Evolutionary conservation across 2,797 vertebrate species (phyloP), one percentile per base, ranked within the genome.

Genomic region (Macropodus opercularis): DNA sequence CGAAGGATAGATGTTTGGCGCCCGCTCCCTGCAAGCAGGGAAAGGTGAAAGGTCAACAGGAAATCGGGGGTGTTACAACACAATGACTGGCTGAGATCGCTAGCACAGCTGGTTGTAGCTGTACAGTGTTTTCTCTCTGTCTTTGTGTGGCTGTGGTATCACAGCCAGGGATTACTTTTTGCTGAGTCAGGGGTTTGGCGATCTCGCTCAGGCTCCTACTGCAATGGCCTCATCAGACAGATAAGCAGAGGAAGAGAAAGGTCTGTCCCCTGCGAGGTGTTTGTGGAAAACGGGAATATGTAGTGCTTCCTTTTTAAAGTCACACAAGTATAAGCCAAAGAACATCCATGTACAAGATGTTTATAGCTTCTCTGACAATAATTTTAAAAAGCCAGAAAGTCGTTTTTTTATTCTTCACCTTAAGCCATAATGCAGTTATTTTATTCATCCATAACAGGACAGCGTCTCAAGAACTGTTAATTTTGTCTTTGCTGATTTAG

Each of bases 1-100:
- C 63, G 67, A 65, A 55, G 63, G 60, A 59, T n/a, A 18, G 29
- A 41, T 35, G 44, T 14, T 68, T 67, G 41, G 52, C 52, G n/a
- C 22, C 1, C 35, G 24, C 26, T 73, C 70, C 65, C 69, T 80
- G 72, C 29, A 2, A 50, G 58, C 54, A n/a, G 42, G 22, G 67
- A 78, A 62, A 79, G 81, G 77, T 84, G 75, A 81, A 71, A 55
- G 80, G 79, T 88, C 82, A 81, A 72, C 73, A 82, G 90, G 90
- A 91, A 90, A 48, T 63, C 47, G 49, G 52, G 60, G 69, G 65
- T 72, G 42, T 77, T 70, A 19, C 29, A 74, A 75, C 81, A 91
- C 91, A 90, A 90, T 84, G 76, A 34, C 52, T 60, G 69, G 56
- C 78, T 63, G 72, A 80, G 75, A 63, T 67, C 44, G 65, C 67